Evolutionary conservation across 2,888 invertebrate genomes (phyloP).

Genomic region (Apamea anceps): DNA sequence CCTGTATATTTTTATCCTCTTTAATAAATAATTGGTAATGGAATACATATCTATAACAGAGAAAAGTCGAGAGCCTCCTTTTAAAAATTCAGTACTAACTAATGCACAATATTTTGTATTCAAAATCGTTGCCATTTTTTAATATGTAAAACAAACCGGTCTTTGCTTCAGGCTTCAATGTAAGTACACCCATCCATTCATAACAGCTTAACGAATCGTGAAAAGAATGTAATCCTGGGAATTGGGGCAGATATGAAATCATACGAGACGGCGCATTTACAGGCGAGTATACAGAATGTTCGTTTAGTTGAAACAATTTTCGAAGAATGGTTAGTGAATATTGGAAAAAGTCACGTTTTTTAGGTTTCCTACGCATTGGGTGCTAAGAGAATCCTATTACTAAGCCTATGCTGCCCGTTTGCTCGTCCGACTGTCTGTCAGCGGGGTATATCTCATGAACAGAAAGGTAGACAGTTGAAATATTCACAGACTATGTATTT

Average conservation of each 20-base stretch:
- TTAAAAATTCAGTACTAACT: not conserved
- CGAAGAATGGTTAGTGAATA: not conserved
- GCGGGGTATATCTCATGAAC: too few species aligned
- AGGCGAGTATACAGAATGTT: constrained; percentile 21
- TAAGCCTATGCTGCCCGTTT: too few species aligned
- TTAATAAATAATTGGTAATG: too few species aligned
- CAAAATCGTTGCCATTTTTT: not conserved
- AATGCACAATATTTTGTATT: not conserved
- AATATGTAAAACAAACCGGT: constrained; percentile 27
- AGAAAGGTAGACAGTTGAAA: too few species aligned
- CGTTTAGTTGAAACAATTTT: not conserved
- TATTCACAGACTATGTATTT: too few species aligned
- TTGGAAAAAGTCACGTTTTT: not conserved
- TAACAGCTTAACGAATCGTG: constrained; percentile 59
- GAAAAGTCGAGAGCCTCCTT: not conserved
- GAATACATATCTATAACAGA: too few species aligned
- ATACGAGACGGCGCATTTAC: constrained; percentile 31
- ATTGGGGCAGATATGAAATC: constrained; percentile 51
- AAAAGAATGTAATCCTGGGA: constrained; percentile 57
- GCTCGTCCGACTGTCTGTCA: too few species aligned
- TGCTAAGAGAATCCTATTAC: too few species aligned
- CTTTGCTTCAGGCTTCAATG: not conserved
- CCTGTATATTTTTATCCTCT: too few species aligned
- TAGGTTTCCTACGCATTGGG: too few species aligned
- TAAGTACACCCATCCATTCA: constrained; percentile 28